Conservation (phyloP, 2,888 invertebrate species). For the Drosophila paranaensis region DNA sequence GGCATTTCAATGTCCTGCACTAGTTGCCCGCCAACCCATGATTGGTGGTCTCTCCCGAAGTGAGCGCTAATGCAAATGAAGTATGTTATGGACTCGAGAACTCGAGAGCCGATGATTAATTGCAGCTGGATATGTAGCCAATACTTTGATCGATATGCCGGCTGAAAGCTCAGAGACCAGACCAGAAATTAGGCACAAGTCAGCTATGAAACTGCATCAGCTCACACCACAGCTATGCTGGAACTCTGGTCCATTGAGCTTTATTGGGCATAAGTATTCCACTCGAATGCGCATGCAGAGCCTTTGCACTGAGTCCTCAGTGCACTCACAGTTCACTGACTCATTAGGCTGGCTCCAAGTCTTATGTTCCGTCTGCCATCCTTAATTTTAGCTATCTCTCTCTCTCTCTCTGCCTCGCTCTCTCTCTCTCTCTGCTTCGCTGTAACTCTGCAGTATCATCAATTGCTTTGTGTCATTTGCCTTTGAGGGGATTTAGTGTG, state of each 20-base stretch:
- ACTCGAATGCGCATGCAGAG: conserved; percentile 15
- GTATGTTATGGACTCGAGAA: not conserved
- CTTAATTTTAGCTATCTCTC: conserved; percentile 22
- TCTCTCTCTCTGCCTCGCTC: not conserved
- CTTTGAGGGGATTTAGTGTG: conserved; percentile 31
- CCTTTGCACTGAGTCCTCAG: conserved; percentile 10
- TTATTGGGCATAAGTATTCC: conserved; percentile 29
- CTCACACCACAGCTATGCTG: conserved; percentile 24
- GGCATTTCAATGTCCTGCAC: conserved; percentile 69
- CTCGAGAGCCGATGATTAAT: not conserved
- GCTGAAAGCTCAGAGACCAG: not conserved
- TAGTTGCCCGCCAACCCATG: conserved; percentile 21
- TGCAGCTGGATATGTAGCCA: not conserved
- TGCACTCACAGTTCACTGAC: conserved; percentile 22
- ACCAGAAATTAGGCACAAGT: conserved; percentile 36
- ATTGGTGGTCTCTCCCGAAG: conserved; percentile 17
- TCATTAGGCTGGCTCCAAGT: conserved; percentile 14
- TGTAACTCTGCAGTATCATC: conserved; percentile 15
- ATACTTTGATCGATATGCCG: not conserved
- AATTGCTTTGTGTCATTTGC: conserved; percentile 30
- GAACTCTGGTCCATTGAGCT: conserved; percentile 3
- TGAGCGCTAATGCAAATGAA: conserved; percentile 12
- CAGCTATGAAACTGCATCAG: conserved; percentile 53
- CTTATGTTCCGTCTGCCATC: conserved; percentile 1
- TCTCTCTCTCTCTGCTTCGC: not conserved